A percentile compares a stretch with the other conserved stretches of the same genome.
These are phyloP conservation scores for Myocastor coypus DNA, from an alignment of 2,113 vertebrate species.

Conservation along the genomic window DNA sequence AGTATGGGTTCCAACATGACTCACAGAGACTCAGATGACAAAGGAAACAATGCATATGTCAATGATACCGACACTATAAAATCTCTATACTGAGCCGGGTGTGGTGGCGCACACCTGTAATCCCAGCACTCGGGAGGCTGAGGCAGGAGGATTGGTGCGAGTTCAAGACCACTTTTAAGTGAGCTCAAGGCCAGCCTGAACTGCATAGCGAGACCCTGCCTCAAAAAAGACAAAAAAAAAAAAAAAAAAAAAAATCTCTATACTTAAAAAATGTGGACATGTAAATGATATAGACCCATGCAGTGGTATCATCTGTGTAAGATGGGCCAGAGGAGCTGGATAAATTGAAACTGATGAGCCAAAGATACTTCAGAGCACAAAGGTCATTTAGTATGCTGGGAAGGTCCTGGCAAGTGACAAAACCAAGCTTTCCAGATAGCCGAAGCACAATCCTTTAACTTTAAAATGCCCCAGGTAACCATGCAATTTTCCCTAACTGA, in stretches of 20 bases:
- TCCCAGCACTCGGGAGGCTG: too few species aligned
- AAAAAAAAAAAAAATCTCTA: too few species aligned
- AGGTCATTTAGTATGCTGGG: background rate
- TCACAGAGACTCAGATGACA: slow-evolving; percentile 70
- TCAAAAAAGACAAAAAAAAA: too few species aligned
- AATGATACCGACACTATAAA: slow-evolving; percentile 57
- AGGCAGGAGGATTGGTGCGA: too few species aligned
- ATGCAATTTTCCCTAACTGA: background rate
- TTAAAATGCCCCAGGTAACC: background rate
- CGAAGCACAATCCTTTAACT: background rate
- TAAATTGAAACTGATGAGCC: background rate
- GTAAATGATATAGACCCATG: slow-evolving; percentile 50
- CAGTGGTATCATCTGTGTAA: too few species aligned
- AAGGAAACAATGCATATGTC: slow-evolving; percentile 84
- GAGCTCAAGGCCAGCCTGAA: too few species aligned
- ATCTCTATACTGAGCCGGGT: slow-evolving; percentile 77
- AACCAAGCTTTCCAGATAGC: background rate
- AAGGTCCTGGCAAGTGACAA: background rate
- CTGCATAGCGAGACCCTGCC: too few species aligned
- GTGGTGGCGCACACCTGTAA: too few species aligned
- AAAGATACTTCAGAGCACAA: background rate
- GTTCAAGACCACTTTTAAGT: too few species aligned
- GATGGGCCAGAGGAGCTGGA: background rate
- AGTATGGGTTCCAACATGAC: slow-evolving; percentile 52
- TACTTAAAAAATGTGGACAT: slow-evolving; percentile 47